Conservation (phyloP, 2,113 vertebrate species). For the Mionectes macconnelli region DNA sequence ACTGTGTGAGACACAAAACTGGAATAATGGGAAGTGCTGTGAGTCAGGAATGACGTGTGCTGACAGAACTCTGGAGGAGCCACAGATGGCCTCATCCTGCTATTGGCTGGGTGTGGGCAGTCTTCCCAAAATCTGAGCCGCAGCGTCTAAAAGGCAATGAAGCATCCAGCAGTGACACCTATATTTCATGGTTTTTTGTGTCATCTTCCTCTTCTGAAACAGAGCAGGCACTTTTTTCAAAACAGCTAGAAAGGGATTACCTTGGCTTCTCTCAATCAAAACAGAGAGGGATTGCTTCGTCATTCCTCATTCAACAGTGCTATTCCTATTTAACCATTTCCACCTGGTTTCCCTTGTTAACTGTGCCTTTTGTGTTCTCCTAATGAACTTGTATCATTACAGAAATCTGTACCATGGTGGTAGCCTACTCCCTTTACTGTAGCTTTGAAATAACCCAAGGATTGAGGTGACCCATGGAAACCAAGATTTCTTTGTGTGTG, state of each 20-base stretch:
- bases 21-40: neutral
- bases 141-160: neutral
- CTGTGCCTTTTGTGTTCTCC: neutral
- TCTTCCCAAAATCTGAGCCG: neutral
- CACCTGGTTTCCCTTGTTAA: neutral
- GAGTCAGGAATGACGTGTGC: neutral
- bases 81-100: neutral
- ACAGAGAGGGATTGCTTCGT: neutral
- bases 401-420: neutral
- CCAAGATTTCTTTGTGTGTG: neutral
- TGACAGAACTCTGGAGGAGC: neutral
- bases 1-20: neutral
- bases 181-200: neutral
- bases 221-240: neutral
- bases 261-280: neutral
- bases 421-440: neutral
- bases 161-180: neutral
- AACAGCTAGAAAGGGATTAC: neutral
- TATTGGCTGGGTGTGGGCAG: neutral
- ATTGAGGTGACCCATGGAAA: fast-evolving
- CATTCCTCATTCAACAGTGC: neutral
- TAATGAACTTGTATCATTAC: neutral
- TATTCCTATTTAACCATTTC: neutral
- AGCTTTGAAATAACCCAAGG: neutral
- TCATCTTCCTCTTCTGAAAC: neutral